These are phyloP conservation scores for Apus apus DNA, from an alignment of 2,113 vertebrate species.

Conservation along the genomic window DNA sequence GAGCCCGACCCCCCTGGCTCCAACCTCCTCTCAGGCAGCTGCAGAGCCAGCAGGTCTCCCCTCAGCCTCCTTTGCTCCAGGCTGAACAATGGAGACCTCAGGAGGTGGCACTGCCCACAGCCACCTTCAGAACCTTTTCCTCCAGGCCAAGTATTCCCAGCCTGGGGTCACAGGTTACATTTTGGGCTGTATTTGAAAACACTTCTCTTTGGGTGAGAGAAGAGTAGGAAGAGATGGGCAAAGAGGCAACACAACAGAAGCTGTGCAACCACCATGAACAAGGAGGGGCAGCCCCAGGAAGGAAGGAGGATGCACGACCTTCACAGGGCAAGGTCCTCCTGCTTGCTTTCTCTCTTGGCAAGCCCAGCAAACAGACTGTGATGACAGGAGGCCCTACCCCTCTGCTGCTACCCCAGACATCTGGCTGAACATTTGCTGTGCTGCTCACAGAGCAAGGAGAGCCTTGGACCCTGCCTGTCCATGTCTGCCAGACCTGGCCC, in stretches of 20 bases:
- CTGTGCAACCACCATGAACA: rapidly evolving
- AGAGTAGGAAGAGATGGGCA: neutral
- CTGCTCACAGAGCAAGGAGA: neutral
- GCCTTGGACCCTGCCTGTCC: neutral
- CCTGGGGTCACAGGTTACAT: neutral
- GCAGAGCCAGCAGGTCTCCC: too few relatives aligned
- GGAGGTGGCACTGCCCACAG: too few relatives aligned
- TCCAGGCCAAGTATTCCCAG: neutral
- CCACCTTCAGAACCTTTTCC: too few relatives aligned
- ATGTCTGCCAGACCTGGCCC: neutral
- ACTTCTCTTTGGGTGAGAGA: neutral
- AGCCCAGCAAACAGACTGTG: neutral
- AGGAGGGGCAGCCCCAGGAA: neutral
- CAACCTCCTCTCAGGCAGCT: too few relatives aligned
- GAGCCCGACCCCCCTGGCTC: too few relatives aligned
- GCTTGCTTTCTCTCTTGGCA: neutral
- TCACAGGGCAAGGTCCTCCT: neutral
- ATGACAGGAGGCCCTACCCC: neutral
- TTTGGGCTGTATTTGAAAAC: neutral
- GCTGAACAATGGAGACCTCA: too few relatives aligned
- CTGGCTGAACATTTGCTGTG: neutral
- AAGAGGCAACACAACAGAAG: neutral
- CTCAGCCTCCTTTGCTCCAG: too few relatives aligned
- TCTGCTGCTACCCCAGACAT: neutral
- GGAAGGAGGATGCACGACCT: neutral